Evolutionary conservation across 2,888 invertebrate genomes (phyloP).

Genomic region (Elegia similella): DNA sequence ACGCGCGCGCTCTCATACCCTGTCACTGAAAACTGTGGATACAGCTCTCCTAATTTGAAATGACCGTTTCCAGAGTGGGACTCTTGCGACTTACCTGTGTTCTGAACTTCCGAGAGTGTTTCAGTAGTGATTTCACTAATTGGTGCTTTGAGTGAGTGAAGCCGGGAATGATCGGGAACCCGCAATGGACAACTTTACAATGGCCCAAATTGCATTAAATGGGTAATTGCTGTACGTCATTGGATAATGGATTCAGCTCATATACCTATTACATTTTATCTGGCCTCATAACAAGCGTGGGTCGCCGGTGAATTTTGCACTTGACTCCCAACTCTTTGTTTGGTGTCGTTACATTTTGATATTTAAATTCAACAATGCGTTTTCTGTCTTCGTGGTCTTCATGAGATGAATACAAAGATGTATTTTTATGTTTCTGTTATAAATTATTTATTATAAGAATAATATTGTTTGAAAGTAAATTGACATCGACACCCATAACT

Average conservation of each 20-base stretch:
- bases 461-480: conserved; percentile 2
- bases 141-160: conserved; percentile 78
- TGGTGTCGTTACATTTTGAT: conserved; percentile 59
- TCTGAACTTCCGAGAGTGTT: conserved; percentile 58
- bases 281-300: conserved; percentile 61
- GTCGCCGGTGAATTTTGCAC: conserved; percentile 69
- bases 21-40: conserved; percentile 50
- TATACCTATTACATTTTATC: conserved; percentile 67
- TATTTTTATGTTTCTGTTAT: conserved; percentile 41
- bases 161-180: conserved; percentile 67
- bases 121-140: conserved; percentile 68
- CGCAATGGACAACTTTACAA: conserved; percentile 65
- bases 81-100: conserved; percentile 57
- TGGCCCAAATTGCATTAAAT: conserved; percentile 80
- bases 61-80: conserved; percentile 62
- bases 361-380: conserved; percentile 64
- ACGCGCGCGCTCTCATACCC: conserved; percentile 70
- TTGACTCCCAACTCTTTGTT: conserved; percentile 70
- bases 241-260: conserved; percentile 78
- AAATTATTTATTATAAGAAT: conserved; percentile 23
- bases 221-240: conserved; percentile 81
- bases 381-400: conserved; percentile 58
- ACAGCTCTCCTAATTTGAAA: conserved; percentile 52
- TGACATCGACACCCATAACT: background rate
- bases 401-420: conserved; percentile 67